Evolutionary conservation across 2,113 vertebrate species (phyloP), one percentile per base, ranked within the genome.

Genomic region (Cynoglossus semilaevis): DNA sequence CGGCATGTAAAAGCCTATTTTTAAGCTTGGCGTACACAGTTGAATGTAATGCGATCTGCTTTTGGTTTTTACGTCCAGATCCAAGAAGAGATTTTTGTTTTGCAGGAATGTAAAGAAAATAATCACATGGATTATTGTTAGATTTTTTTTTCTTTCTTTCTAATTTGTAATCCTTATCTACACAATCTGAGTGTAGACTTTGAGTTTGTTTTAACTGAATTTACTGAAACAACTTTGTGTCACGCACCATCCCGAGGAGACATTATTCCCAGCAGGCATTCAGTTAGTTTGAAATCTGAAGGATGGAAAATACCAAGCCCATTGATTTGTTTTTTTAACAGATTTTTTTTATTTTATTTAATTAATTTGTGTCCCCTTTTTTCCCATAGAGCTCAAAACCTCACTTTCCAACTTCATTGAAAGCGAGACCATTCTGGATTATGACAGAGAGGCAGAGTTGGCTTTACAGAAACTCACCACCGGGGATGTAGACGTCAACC

Each of bases 371-470:
- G 7, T 65, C 10, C 18, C 19, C 46, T 8, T 71, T 29, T 4
- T 58, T 16, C 6, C 36, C 15, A n/a, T 54, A 99, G 97, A 95
- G 50, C 88, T 99, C 41, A 97, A 94, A 76, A 74, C 84, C 19
- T 90, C 88, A 4, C 92, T 99, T 18, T 83, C 64, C 54, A 82
- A 72, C 37, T 98, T 96, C 72, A 79, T 96, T 50, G 90, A 97
- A 56, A 89, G 83, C 50, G 92, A 96, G 88, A 94, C 94, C 8
- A 89, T 92, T 40, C 74, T 85, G 79, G 94, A 96, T 77, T 93
- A 90, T 49, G 95, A 98, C 62, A 78, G 76, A 65, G 92, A 94
- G 57, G 94, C 95, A 2, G 96, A 97, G 76, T 76, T 84, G 19
- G 90, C 92, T 13, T 87, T 99, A 67, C 93, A 95, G 70, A 92